Base-by-base conservation (phyloP, 2,888 invertebrate genomes). In the Drosophila prolongata region DNA sequence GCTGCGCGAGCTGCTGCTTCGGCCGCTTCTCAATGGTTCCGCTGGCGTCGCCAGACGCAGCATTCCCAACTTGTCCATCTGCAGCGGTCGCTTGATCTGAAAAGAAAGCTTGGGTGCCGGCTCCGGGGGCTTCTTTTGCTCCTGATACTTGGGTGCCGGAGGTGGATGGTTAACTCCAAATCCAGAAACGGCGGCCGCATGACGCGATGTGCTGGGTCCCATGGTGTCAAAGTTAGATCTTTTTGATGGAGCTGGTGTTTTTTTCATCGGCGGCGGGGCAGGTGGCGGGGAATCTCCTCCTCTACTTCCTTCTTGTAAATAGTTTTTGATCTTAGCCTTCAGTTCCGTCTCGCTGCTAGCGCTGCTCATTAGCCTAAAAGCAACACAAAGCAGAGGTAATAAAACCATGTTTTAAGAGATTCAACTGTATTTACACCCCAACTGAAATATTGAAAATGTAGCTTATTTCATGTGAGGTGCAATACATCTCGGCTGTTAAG, bases 61-160 rank as follows among this genome's bases (percentile, higher is more conserved):
- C 77, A 95, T 94, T 0, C 95, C 95, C 89, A 96, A 95, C 91
- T 95, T 95, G 91, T 96, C 95, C 75, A 95, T 92, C 16, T 82
- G 82, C 46, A 82, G 47, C 6, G 84, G 79, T 13, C 84, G 82
- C 52, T 90, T 90, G 16, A 91, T 90, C 69, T 91, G 90, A 75
- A 91, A 91, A 3, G 91, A 90, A n/a, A 90, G 75, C 49, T 89
- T 90, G 10, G 81, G 80, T 0, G 75, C 65, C 9, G 60, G 67
- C 10, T 59, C 61, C 16, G 59, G 67, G 0, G 59, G 58, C 35
- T 66, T 62, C 46, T 44, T 54, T 43, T 56, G 52, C 4, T 66
- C 50, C 10, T 56, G 65, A 24, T 72, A 77, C 34, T 76, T 69
- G 19, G 76, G 71, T 4, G 77, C 58, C 24, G 77, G 77, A 1